Evolutionary conservation across 2,113 vertebrate species (phyloP), one percentile per base, ranked within the genome.

Genomic region (Potamarius usumacintae): DNA sequence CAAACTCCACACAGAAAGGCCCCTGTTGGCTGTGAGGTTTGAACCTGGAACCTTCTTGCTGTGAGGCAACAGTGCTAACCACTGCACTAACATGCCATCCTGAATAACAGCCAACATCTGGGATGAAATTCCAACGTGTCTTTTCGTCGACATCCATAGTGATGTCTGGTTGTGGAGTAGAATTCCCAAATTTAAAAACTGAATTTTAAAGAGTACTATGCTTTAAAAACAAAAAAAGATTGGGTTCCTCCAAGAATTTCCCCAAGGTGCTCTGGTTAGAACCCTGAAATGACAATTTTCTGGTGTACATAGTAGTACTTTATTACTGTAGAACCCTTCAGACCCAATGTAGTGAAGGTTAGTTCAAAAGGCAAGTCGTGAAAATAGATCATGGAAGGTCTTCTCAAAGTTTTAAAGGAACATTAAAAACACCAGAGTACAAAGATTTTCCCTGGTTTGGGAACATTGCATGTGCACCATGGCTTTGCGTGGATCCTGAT

Each of bases 381-480:
- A 83, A 52, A 65, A 52, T 10, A 52, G 81, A 63, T 82, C 5
- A 12, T 5, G 20, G 4, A 15, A 63, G 80, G 12, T 22, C 10
- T 5, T 48, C n/a, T 62, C 9, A 82, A 52, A 83, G 81, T 53
- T 83, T 27, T 12, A 10, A 22, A 69, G 9, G 50, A 17, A 2
- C n/a, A 14, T 11, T 9, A 53, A 30, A 69, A 85, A 17, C 25
- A 78, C n/a, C 69, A 12, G 18, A 67, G 14, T 7, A 1, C 9
- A 52, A 15, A 50, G 55, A 42, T 78, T 87, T 81, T 69, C 82
- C 87, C 86, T 74, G 81, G 79, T 92, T 94, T 89, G 67, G 91
- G 91, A 93, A 94, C 91, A 92, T 84, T 93, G 91, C 92, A 88
- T 86, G 92, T 90, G 92, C 89, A 92, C 88, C 58, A 77, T 83